Base-by-base conservation (phyloP, 2,113 vertebrate species). In the Triplophysa dalaica region DNA sequence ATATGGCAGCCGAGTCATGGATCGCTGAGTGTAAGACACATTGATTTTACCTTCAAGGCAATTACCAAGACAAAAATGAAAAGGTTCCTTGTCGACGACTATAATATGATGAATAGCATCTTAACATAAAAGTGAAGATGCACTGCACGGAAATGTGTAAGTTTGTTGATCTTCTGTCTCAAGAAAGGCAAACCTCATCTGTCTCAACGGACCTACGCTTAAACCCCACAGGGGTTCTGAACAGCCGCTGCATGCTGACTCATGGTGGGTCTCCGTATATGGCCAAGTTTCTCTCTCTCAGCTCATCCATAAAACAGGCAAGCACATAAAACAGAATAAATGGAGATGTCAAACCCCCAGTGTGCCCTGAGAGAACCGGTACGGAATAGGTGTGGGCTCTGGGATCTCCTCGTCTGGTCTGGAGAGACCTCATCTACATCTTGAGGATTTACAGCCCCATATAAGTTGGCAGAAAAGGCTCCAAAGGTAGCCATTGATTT, bases 251-350 rank as follows among this genome's bases (percentile, higher is more conserved):
- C 29, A 14, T 3, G 56, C 29, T 58, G 60, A 48, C 14, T 38
- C 19, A 68, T 26, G 33, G 16, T 66, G 22, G 61, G 50, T 22
- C 60, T 58, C 11, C 61, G 41, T 60, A 62, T 52, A 69, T 22
- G n/a, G 26, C 29, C 50, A 43, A 4, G 33, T 61, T 61, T 65
- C 52, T 70, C 75, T 58, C 22, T 81, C 72, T 63, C n/a, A 54
- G 21, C n/a, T 16, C 13, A 58, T 66, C 58, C 17, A 69, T 19
- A 68, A 74, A 76, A 70, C 11, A 70, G 50, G 0, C 48, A 6
- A 66, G 48, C 19, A 60, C 64, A 79, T 66, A 21, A 72, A 77
- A 26, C 38, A 33, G 22, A 56, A 76, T 61, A 82, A 79, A 82
- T 67, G 70, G 50, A 75, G 70, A 54, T 45, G 61, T 82, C 80